Percentiles rank a stretch among this genome's conserved stretches.
Conservation (phyloP, 2,797 vertebrate species). For the Squalus acanthias region DNA sequence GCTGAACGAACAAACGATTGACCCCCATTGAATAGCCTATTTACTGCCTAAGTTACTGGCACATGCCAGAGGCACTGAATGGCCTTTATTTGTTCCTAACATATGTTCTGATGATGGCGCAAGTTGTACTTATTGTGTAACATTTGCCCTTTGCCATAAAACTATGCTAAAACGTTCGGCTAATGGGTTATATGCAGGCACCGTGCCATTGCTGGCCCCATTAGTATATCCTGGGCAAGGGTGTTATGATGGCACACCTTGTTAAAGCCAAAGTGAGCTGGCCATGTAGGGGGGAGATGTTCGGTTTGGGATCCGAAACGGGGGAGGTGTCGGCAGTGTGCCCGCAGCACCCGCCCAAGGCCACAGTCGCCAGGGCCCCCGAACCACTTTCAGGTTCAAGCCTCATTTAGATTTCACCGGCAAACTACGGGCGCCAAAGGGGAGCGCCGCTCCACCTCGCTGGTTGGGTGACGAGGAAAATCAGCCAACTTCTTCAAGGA, state of each 20-base stretch:
- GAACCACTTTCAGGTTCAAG: not conserved
- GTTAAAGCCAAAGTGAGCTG: not conserved
- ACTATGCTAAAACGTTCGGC: not conserved
- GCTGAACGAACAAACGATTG: not conserved
- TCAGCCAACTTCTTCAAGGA: too few relatives aligned
- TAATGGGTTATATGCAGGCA: not conserved
- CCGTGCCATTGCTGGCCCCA: not conserved
- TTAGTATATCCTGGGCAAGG: not conserved
- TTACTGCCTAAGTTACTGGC: not conserved
- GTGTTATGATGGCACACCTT: not conserved
- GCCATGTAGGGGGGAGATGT: not conserved
- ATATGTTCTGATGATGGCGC: constrained; percentile 27
- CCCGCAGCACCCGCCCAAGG: not conserved
- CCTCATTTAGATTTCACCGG: not conserved
- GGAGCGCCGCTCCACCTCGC: too few relatives aligned
- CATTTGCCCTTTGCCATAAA: not conserved
- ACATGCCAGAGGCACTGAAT: not conserved
- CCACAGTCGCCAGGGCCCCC: not conserved
- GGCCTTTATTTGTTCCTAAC: not conserved
- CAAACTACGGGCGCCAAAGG: not conserved
- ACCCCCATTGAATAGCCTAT: not conserved
- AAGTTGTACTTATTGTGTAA: not conserved
- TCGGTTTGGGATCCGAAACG: not conserved
- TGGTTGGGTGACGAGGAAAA: too few relatives aligned
- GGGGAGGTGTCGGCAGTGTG: not conserved